Evolutionary conservation across 2,797 vertebrate species (phyloP), one percentile per base, ranked within the genome.

Genomic region (Botia kubotai): DNA sequence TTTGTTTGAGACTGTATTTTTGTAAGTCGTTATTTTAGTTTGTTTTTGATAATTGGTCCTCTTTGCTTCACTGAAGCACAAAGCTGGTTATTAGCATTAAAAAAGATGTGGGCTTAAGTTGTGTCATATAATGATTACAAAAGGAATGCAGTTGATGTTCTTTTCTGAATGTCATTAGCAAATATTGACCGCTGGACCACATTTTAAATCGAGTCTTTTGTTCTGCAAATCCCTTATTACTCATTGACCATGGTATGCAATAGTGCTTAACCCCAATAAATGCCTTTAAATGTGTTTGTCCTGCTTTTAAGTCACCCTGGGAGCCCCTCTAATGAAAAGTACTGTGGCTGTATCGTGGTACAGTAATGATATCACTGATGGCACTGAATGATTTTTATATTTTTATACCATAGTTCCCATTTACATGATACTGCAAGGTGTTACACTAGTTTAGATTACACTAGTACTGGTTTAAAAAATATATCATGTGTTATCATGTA

Each of bases 11-110:
- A 36, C 53, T 11, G 8, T 76, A 67, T 43, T 39, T 68, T 63
- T 43, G 19, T 67, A 23, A 26, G 58, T 62, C n/a, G 17, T 26
- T 58, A 29, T 43, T 77, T 68, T 77, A 12, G 6, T 69, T 77
- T 77, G 75, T 77, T 77, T 77, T 48, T 69, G 75, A 77, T 69
- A 48, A 69, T 77, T 69, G 36, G 66, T 48, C 36, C 17, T 48
- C 36, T 69, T 77, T 69, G 66, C 65, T 77, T 77, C 66, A 48
- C 23, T 60, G 75, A 77, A 69, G 53, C 53, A 48, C 10, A 77
- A 69, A 77, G 39, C 12, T 29, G 53, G 66, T 69, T 77, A 77
- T 77, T 23, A 69, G 69, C 68, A 77, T 48, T 19, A 23, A 68
- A 69, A 68, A 48, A 36, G 66, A 39, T 57, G 39, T 48, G 36